Percentiles rank a stretch among this genome's conserved stretches.
phyloP scores from a whole-genome alignment of 2,797 vertebrate species.

The Molothrus ater region DNA sequence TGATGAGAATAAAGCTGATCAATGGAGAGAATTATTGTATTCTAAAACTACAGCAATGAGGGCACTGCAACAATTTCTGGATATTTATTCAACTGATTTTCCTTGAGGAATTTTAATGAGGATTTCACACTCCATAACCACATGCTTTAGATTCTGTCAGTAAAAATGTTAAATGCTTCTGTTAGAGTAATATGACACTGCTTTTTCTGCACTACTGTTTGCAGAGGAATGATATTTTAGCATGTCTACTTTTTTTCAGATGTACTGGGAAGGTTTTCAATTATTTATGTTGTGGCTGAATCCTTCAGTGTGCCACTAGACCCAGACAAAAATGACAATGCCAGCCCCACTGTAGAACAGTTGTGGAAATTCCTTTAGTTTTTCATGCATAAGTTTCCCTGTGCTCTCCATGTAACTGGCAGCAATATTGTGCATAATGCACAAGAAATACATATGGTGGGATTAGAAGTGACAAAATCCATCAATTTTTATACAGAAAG shows the following conservation, averaged over 20 bases:
- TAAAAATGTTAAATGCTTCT: conserved; percentile 70
- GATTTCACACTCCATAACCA: conserved; percentile 72
- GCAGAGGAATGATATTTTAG: conserved; percentile 54
- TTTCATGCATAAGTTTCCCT: conserved; percentile 8
- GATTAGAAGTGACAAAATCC: conserved; percentile 13
- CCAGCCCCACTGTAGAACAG: neutral
- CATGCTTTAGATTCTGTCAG: conserved; percentile 54
- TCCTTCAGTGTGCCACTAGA: conserved; percentile 24
- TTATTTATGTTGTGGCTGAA: conserved; percentile 50
- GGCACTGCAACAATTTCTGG: conserved; percentile 19
- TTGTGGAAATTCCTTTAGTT: neutral
- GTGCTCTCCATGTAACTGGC: conserved; percentile 29
- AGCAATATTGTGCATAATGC: neutral
- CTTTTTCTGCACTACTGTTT: conserved; percentile 41
- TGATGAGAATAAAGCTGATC: conserved; percentile 37
- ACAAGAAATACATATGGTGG: neutral
- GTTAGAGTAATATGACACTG: conserved; percentile 52
- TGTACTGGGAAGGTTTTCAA: conserved; percentile 48
- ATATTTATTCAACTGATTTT: conserved; percentile 58
- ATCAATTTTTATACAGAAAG: conserved; percentile 23
- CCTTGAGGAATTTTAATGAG: conserved; percentile 67
- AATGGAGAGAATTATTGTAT: neutral
- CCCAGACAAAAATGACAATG: conserved; percentile 16
- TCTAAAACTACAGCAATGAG: conserved; percentile 10
- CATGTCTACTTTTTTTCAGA: conserved; percentile 32